phyloP scores from a whole-genome alignment of 1,140 invertebrate genomes.

The Cylas formicarius region DNA sequence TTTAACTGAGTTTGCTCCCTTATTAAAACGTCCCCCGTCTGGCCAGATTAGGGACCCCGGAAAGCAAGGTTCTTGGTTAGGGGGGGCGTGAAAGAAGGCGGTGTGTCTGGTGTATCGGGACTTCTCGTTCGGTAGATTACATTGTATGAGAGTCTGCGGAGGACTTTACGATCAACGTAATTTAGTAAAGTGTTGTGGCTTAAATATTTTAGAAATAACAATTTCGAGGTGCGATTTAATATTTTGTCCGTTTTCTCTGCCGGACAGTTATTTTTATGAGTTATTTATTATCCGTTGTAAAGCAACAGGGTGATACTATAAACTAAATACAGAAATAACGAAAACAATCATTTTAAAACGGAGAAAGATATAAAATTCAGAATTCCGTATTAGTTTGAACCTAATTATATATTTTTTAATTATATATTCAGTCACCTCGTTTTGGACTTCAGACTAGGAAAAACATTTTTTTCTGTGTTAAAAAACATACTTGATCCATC shows the following conservation, averaged over 20 bases:
- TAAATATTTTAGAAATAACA: not conserved
- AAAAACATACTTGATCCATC: too few species aligned
- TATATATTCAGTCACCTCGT: too few species aligned
- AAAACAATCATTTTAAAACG: too few species aligned
- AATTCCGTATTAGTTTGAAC: too few species aligned
- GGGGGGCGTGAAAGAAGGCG: not conserved
- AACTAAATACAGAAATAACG: too few species aligned
- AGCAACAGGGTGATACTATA: too few species aligned
- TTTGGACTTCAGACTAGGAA: too few species aligned
- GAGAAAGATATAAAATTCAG: too few species aligned
- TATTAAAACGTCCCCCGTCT: slow-evolving; percentile 9
- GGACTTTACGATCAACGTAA: not conserved
- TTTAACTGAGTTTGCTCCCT: slow-evolving; percentile 8
- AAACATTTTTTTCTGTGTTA: too few species aligned
- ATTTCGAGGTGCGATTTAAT: not conserved
- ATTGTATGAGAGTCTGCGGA: not conserved
- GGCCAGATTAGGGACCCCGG: slow-evolving; percentile 4
- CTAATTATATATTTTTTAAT: too few species aligned
- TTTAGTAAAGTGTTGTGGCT: not conserved
- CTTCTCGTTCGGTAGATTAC: not conserved
- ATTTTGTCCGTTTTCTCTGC: not conserved
- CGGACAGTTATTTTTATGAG: too few species aligned
- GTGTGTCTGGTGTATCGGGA: not conserved
- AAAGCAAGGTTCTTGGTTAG: not conserved
- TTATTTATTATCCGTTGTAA: too few species aligned